A percentile compares a stretch with the other conserved stretches of the same genome.
These are phyloP conservation scores for Hemaris fuciformis DNA, from an alignment of 2,888 invertebrate genomes.

Conservation along the genomic window DNA sequence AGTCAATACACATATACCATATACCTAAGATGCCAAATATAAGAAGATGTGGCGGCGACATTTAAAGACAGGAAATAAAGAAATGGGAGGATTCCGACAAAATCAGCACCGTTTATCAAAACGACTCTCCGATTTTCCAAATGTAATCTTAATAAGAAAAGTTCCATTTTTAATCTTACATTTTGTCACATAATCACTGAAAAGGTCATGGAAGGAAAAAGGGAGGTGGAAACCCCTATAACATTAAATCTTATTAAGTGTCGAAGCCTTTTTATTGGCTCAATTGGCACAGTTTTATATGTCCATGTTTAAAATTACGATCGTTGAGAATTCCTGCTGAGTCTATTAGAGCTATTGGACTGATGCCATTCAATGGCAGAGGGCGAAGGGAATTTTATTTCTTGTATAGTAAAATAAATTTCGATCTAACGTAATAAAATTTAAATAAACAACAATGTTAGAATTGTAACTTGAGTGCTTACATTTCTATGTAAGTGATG, in stretches of 20 bases:
- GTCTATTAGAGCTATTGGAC: background rate
- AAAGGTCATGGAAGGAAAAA: background rate
- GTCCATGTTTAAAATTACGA: background rate
- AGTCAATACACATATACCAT: too few relatives aligned
- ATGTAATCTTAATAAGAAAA: background rate
- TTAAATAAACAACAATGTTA: background rate
- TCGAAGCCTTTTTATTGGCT: conserved; percentile 2
- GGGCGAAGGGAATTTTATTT: background rate
- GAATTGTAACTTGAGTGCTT: too few relatives aligned
- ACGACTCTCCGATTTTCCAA: background rate
- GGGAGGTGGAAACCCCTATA: background rate
- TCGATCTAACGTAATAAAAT: background rate
- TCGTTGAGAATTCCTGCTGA: background rate
- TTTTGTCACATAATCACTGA: background rate
- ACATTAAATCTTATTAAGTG: conserved; percentile 7
- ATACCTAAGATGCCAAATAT: too few relatives aligned
- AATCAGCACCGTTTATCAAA: background rate
- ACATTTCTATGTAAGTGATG: too few relatives aligned
- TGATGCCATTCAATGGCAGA: background rate
- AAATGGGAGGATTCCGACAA: too few relatives aligned
- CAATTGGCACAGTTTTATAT: background rate
- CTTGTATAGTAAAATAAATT: background rate
- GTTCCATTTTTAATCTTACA: background rate
- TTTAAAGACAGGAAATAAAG: too few relatives aligned
- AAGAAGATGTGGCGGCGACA: too few relatives aligned